Conservation (phyloP, 2,888 invertebrate species). For the Leistus spinibarbis region DNA sequence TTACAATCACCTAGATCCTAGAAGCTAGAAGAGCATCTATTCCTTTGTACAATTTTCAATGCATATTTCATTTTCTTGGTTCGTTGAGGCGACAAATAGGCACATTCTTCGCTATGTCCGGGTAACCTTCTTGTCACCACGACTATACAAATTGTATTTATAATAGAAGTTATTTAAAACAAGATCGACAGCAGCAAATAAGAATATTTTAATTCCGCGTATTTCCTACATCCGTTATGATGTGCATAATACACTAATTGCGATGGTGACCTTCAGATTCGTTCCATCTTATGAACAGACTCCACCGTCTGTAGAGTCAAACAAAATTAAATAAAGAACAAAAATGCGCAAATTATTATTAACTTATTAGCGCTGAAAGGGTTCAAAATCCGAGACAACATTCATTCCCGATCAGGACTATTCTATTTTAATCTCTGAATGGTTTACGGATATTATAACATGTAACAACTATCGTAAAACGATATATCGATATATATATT, state of each 20-base stretch:
- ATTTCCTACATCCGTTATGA: constrained; percentile 30
- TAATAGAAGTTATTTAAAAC: not conserved
- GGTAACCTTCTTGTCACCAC: not conserved
- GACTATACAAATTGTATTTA: not conserved
- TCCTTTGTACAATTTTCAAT: not conserved
- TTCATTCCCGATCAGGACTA: too few relatives aligned
- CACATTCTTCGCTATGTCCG: not conserved
- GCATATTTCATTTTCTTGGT: not conserved
- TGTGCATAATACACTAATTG: constrained; percentile 26
- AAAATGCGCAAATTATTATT: not conserved
- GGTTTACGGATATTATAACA: too few relatives aligned
- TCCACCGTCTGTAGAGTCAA: not conserved
- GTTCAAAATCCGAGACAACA: not conserved
- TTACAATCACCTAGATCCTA: constrained; percentile 3
- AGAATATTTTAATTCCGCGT: constrained; percentile 27
- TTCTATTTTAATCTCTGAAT: too few relatives aligned
- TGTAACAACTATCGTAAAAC: too few relatives aligned
- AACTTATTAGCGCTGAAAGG: not conserved
- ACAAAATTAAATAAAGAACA: not conserved
- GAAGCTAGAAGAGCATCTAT: not conserved
- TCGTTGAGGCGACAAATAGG: constrained; percentile 2
- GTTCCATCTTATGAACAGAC: constrained; percentile 18
- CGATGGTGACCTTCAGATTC: constrained; percentile 24
- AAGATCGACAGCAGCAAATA: not conserved
- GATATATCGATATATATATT: too few relatives aligned